phyloP scores from a whole-genome alignment of 2,888 invertebrate genomes.

The Sphaerophoria rueppellii region DNA sequence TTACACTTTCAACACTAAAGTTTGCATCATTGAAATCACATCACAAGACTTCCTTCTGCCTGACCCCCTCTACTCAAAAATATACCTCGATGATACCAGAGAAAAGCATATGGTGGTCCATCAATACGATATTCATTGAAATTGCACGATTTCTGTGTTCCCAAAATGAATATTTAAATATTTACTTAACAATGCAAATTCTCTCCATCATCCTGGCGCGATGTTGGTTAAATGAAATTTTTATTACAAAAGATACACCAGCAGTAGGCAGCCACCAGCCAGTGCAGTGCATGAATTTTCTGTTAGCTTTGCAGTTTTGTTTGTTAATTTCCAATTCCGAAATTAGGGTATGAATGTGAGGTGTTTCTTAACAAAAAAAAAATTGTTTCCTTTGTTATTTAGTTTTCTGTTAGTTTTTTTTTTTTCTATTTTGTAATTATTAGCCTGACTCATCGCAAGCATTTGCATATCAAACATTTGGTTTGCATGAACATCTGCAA shows the following conservation, averaged over 20 bases:
- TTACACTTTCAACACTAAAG: too few species aligned
- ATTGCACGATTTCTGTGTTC: conserved; percentile 45
- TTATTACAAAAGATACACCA: conserved; percentile 29
- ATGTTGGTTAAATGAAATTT: not conserved
- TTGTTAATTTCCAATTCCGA: not conserved
- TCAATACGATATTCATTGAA: conserved; percentile 37
- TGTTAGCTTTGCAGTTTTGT: conserved; percentile 28
- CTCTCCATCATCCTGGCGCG: not conserved
- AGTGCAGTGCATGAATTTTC: conserved; percentile 2
- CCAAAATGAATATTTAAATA: conserved; percentile 59
- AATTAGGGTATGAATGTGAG: conserved; percentile 18
- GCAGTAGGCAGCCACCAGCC: too few species aligned
- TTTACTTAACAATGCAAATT: conserved; percentile 49
- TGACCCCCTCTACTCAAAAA: too few species aligned
- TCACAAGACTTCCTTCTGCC: too few species aligned
- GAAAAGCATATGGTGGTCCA: conserved; percentile 1
- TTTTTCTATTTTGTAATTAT: conserved; percentile 1
- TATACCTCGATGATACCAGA: too few species aligned
- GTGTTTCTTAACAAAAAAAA: not conserved
- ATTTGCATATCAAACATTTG: not conserved
- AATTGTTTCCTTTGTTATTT: conserved; percentile 16
- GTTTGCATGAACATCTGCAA: conserved; percentile 23
- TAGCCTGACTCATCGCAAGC: not conserved
- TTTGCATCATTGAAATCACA: too few species aligned
- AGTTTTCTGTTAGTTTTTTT: not conserved